Conservation (phyloP, 2,797 vertebrate species). For the Sebastes miniatus region DNA sequence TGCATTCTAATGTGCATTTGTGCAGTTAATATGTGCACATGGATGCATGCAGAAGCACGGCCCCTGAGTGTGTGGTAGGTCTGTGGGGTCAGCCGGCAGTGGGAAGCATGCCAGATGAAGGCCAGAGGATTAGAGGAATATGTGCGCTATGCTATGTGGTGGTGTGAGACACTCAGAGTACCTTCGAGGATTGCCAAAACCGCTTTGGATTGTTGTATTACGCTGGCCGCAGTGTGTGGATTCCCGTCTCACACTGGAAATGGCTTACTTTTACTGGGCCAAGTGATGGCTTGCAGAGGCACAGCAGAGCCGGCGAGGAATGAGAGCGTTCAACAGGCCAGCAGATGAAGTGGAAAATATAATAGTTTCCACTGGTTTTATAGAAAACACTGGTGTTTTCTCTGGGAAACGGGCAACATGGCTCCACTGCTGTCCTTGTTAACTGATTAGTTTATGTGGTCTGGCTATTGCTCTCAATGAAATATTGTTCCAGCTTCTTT, state of each 20-base stretch:
- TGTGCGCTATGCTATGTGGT: conserved; percentile 61
- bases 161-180: conserved; percentile 57
- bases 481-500: conserved; percentile 13
- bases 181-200: conserved; percentile 60
- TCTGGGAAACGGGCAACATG: conserved; percentile 5
- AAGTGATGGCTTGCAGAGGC: conserved; percentile 59
- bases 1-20: neutral
- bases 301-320: conserved; percentile 35
- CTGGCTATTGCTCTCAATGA: conserved; percentile 1
- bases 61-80: conserved; percentile 48
- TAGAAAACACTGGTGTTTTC: conserved; percentile 32
- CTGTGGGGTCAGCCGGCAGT: conserved; percentile 48
- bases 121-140: conserved; percentile 54
- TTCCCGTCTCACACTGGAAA: conserved; percentile 56
- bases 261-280: conserved; percentile 54
- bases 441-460: conserved; percentile 13
- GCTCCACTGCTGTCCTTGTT: neutral
- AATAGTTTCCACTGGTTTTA: conserved; percentile 39
- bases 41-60: neutral
- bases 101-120: conserved; percentile 46
- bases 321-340: conserved; percentile 31
- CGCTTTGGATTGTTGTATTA: conserved; percentile 56
- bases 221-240: conserved; percentile 53
- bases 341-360: conserved; percentile 53
- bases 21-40: neutral